A percentile compares a stretch with the other conserved stretches of the same genome.
These are phyloP conservation scores for Acanthochromis polyacanthus DNA, from an alignment of 2,113 vertebrate species.

Conservation along the genomic window DNA sequence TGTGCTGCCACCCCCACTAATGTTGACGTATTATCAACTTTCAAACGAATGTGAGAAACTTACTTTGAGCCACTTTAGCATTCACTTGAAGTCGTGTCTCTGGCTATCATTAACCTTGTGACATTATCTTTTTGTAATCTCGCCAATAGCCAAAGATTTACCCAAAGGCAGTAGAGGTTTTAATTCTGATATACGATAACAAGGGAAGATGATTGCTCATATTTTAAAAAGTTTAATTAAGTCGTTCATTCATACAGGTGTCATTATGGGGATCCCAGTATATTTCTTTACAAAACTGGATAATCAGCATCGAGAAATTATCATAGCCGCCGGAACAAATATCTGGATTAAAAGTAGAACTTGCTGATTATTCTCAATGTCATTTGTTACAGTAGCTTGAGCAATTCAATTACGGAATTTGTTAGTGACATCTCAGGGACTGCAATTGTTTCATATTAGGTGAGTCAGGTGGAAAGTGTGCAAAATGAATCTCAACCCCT, in stretches of 20 bases:
- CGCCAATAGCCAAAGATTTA: neutral
- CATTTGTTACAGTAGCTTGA: conserved; percentile 1
- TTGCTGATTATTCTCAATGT: neutral
- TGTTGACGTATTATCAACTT: conserved; percentile 2
- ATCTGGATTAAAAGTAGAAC: neutral
- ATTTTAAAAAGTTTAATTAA: too few species aligned
- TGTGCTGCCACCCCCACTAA: neutral
- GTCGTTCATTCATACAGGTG: neutral
- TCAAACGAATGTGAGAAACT: neutral
- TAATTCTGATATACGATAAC: too few species aligned
- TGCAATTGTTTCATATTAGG: conserved; percentile 10
- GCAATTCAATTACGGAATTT: neutral
- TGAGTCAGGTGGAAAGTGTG: conserved; percentile 20
- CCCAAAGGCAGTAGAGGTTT: too few species aligned
- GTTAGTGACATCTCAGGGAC: neutral
- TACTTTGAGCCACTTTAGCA: neutral
- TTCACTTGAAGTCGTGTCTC: conserved; percentile 1
- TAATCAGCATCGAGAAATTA: conserved; percentile 5
- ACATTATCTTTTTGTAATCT: too few species aligned
- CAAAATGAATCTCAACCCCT: conserved; percentile 1
- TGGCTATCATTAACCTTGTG: too few species aligned
- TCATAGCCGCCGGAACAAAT: neutral
- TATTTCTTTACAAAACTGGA: neutral
- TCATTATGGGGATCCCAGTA: neutral
- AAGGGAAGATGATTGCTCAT: too few species aligned